A percentile compares a stretch with the other conserved stretches of the same genome.
phyloP scores from a whole-genome alignment of 2,888 invertebrate genomes.

The Zaprionus obscuricornis region DNA sequence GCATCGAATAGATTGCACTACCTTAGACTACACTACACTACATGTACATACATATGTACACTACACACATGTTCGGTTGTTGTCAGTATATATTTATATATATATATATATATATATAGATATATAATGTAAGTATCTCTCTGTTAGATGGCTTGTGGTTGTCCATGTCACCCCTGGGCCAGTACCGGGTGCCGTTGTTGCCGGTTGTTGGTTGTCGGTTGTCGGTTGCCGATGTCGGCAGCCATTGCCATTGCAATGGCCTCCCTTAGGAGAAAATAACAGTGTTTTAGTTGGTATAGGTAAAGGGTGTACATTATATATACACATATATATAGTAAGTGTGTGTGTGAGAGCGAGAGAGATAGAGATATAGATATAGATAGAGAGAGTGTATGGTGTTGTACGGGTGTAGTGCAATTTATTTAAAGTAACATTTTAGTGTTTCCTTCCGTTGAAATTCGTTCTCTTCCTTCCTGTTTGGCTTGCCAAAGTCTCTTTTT shows the following conservation, averaged over 20 bases:
- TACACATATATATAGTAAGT: too few relatives aligned
- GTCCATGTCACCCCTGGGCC: constrained; percentile 68
- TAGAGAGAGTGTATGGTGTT: constrained; percentile 9
- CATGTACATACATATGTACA: constrained; percentile 5
- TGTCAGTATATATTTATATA: neutral
- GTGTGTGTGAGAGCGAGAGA: too few relatives aligned
- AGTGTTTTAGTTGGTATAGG: constrained; percentile 44
- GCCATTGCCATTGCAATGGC: constrained; percentile 57
- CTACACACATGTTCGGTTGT: too few relatives aligned
- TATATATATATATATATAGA: constrained; percentile 11
- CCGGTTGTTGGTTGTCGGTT: too few relatives aligned
- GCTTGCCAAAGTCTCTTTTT: constrained; percentile 29
- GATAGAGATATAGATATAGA: neutral
- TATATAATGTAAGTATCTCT: constrained; percentile 41
- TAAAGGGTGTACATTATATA: too few relatives aligned
- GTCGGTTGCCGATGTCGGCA: constrained; percentile 10
- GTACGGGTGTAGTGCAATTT: constrained; percentile 67
- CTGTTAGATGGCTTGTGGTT: constrained; percentile 58
- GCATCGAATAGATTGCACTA: constrained; percentile 45
- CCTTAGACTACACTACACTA: constrained; percentile 20
- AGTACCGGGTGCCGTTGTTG: constrained; percentile 5
- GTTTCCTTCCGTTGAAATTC: constrained; percentile 81
- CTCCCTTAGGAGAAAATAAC: constrained; percentile 58
- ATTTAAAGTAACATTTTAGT: constrained; percentile 81
- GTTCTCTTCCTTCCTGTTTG: constrained; percentile 80